Evolutionary conservation across 2,113 vertebrate genomes (phyloP).

Genomic region (Rostratula benghalensis): DNA sequence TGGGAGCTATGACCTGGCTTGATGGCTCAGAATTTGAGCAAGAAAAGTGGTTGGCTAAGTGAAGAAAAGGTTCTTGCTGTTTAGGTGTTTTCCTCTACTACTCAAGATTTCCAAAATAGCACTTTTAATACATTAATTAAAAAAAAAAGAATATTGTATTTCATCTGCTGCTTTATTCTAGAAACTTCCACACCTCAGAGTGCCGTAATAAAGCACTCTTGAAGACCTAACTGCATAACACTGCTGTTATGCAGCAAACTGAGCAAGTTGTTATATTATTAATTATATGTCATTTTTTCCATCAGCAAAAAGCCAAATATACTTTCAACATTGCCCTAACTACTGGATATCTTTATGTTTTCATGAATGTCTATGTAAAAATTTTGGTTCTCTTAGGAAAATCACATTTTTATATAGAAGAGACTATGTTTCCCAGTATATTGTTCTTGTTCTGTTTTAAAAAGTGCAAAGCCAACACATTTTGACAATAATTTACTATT

Average conservation of each 20-base stretch:
- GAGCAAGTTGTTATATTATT: not conserved
- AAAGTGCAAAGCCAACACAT: slow-evolving; percentile 40
- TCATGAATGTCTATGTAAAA: not conserved
- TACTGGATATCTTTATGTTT: not conserved
- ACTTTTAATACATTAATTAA: not conserved
- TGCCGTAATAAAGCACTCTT: not conserved
- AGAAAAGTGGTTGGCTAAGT: not conserved
- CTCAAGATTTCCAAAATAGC: not conserved
- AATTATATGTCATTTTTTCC: not conserved
- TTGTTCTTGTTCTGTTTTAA: not conserved
- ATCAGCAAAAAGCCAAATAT: not conserved
- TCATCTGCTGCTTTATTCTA: not conserved
- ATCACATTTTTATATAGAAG: not conserved
- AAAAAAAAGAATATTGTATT: not conserved
- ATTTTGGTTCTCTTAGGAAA: not conserved
- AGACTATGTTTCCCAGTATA: not conserved
- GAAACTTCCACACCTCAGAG: not conserved
- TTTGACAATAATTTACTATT: slow-evolving; percentile 46
- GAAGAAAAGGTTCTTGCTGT: not conserved
- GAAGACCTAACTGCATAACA: not conserved
- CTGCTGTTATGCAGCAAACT: not conserved
- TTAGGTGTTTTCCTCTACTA: not conserved
- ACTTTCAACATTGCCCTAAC: not conserved
- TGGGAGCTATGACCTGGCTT: not conserved
- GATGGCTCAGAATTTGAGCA: not conserved